Evolutionary conservation across 1,140 invertebrate genomes (phyloP).

Genomic region (Anoplophora glabripennis): DNA sequence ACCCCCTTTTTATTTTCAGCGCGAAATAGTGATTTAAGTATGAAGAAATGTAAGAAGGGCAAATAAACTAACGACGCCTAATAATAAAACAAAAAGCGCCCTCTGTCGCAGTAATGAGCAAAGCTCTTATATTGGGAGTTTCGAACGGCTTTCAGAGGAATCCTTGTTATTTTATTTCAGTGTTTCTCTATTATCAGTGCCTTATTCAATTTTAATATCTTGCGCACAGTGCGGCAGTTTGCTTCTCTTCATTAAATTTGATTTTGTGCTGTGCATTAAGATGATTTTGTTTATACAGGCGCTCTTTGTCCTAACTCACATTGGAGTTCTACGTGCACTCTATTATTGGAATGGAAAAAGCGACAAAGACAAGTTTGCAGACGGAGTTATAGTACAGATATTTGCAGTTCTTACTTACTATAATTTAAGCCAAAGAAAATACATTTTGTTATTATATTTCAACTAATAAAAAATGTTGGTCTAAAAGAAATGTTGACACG

Average conservation of each 20-base stretch:
- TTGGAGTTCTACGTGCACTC: not conserved
- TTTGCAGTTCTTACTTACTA: too few relatives aligned
- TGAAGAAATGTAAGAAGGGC: conserved; percentile 9
- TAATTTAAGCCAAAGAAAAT: too few relatives aligned
- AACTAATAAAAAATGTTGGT: too few relatives aligned
- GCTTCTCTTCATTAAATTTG: too few relatives aligned
- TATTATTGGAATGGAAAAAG: not conserved
- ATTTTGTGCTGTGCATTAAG: too few relatives aligned
- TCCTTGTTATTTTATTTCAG: conserved; percentile 17
- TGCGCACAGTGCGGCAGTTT: too few relatives aligned
- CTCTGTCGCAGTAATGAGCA: conserved; percentile 21
- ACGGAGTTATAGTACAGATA: not conserved
- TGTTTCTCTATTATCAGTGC: conserved; percentile 13
- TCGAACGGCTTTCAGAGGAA: not conserved
- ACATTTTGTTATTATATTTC: too few relatives aligned
- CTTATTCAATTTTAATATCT: conserved; percentile 9
- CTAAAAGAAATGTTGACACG: too few relatives aligned
- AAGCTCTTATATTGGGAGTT: conserved; percentile 18
- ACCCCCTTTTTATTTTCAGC: conserved; percentile 12
- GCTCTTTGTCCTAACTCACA: not conserved
- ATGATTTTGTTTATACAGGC: not conserved
- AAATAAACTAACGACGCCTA: conserved; percentile 19
- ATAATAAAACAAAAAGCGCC: conserved; percentile 20
- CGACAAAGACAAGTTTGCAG: not conserved
- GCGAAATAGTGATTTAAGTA: conserved; percentile 16